Evolutionary conservation across 2,888 invertebrate genomes (phyloP), one percentile per base, ranked within the genome.

Genomic region (Drosophila tripunctata): DNA sequence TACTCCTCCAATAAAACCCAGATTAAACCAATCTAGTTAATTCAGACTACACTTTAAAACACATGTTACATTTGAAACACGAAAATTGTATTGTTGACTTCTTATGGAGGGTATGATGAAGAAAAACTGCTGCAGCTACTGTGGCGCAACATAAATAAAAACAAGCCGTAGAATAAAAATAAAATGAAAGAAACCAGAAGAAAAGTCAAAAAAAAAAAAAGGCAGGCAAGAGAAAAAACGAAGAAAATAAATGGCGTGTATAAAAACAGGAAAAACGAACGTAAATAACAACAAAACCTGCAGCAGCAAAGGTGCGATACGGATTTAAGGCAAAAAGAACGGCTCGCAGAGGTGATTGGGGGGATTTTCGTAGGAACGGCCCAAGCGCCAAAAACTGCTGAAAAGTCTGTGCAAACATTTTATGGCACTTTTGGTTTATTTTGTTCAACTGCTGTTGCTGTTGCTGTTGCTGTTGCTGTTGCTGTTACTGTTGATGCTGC

Each of bases 351-450:
- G n/a, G n/a, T n/a, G n/a, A n/a, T n/a, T n/a, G 27, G 10, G 27
- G 27, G 10, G 27, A 27, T 27, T 27, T 27, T 27, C 27, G 10
- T 27, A 27, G 27, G 10, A 27, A 27, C 10, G 10, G 10, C 27
- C 27, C 27, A 76, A 67, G 60, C 61, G 70, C 51, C 71, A 76
- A 71, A 69, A 66, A 55, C 41, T 47, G 62, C 14, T 52, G 15
- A 30, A 45, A 87, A 77, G 67, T 69, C 66, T 63, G 78, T 77
- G 81, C 84, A 87, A 81, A 84, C 81, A 87, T 81, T 81, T 81
- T 84, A 81, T 80, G 84, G 81, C 84, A 81, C 87, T 87, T 87
- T 87, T 69, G 78, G 78, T 78, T 83, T 75, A 83, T 81, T 87
- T 77, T 73, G 63, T 67, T 78, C 61, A 62, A 60, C 65, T 68